These are phyloP conservation scores for Heterodera carotae DNA, from an alignment of 1,140 invertebrate species.

Conservation along the genomic window DNA sequence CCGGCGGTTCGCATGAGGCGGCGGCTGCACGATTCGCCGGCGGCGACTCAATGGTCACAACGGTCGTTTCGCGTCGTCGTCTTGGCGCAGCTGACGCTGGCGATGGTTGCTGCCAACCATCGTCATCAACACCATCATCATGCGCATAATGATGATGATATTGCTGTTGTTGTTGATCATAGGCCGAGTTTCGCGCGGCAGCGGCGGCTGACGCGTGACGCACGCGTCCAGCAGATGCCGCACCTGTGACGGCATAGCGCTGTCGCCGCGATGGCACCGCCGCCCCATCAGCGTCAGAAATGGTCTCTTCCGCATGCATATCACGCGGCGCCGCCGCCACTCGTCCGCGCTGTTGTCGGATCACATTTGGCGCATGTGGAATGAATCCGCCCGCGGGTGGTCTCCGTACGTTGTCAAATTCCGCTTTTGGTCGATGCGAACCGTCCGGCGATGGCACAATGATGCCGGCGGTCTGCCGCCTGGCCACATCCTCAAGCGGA, in stretches of 20 bases:
- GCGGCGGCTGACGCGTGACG: not conserved
- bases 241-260: too few species aligned
- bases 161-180: too few species aligned
- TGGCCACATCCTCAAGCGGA: slow-evolving; percentile 56
- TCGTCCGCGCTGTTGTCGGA: slow-evolving; percentile 31
- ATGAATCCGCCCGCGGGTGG: slow-evolving; percentile 59
- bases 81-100: too few species aligned
- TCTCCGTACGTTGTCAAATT: slow-evolving; percentile 49
- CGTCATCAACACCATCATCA: not conserved
- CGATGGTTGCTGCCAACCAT: too few species aligned
- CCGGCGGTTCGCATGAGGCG: too few species aligned
- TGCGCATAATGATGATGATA: too few species aligned
- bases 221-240: not conserved
- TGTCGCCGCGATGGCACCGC: too few species aligned
- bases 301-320: not conserved
- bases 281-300: too few species aligned
- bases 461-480: slow-evolving; percentile 56
- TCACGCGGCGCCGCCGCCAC: too few species aligned
- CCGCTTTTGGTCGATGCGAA: slow-evolving; percentile 60
- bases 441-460: slow-evolving; percentile 60
- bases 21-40: too few species aligned
- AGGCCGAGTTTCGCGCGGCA: too few species aligned
- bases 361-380: slow-evolving; percentile 63
- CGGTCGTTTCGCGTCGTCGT: not conserved
- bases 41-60: not conserved